Evolutionary conservation across 2,113 vertebrate species (phyloP).

Genomic region (Grallaria varia): DNA sequence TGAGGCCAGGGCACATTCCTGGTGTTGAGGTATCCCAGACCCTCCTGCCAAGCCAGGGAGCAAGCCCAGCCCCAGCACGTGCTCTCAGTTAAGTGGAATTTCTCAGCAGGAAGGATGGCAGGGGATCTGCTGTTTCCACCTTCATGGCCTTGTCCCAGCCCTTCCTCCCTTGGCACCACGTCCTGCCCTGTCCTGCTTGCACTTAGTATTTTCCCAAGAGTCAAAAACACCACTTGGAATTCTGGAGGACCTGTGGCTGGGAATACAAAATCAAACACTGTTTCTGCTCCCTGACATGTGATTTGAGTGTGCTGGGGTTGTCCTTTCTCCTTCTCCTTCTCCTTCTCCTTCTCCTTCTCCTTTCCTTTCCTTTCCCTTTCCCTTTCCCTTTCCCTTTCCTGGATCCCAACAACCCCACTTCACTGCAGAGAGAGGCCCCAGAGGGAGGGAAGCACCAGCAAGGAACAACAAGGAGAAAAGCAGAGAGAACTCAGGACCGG

Average conservation of each 20-base stretch:
- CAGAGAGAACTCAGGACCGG: not conserved
- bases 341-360: no score
- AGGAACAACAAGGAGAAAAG: not conserved
- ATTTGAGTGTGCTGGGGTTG: not conserved
- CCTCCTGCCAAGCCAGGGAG: accelerated
- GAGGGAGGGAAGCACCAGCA: not conserved
- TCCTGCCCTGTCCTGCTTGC: not conserved
- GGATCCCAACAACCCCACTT: not conserved
- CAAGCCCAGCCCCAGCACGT: not conserved
- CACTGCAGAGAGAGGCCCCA: accelerated
- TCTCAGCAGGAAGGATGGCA: accelerated
- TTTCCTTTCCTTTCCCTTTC: not conserved
- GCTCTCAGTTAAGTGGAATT: not conserved
- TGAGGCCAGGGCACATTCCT: not conserved
- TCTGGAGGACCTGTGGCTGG: not conserved
- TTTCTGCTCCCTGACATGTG: not conserved
- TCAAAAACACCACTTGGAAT: not conserved
- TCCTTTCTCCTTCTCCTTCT: no score
- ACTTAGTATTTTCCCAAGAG: accelerated
- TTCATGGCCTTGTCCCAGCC: not conserved
- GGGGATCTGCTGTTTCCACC: not conserved
- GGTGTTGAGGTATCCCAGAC: not conserved
- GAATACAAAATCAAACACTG: not conserved
- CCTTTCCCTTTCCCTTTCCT: no score
- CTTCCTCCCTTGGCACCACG: accelerated